These are phyloP conservation scores for Corythaeola cristata DNA, from an alignment of 2,113 vertebrate species.

Conservation along the genomic window DNA sequence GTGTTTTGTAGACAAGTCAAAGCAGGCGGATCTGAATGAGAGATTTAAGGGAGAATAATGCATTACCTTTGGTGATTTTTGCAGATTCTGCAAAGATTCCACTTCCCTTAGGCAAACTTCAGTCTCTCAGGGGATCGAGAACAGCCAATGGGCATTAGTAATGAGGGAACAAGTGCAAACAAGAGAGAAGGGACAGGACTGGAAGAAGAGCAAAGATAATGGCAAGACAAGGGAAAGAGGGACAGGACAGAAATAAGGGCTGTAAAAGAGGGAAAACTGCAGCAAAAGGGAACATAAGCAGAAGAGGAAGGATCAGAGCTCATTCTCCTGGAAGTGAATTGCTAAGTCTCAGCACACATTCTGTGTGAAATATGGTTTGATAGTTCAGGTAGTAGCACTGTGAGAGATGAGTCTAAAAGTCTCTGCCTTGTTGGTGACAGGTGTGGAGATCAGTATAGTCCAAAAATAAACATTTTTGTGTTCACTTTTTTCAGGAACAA, in stretches of 20 bases:
- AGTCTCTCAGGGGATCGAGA: background rate
- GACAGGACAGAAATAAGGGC: background rate
- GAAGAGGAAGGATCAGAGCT: background rate
- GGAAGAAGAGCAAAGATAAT: background rate
- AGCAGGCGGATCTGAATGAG: background rate
- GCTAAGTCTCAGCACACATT: background rate
- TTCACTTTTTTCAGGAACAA: background rate
- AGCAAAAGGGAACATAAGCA: background rate
- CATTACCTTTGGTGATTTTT: background rate
- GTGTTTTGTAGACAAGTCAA: background rate
- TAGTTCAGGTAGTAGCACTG: background rate
- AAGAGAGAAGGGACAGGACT: background rate
- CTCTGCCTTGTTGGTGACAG: background rate
- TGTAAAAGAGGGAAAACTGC: background rate
- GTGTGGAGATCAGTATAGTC: background rate
- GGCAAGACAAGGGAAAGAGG: background rate
- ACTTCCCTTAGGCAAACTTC: background rate
- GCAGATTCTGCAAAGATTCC: background rate
- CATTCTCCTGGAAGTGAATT: background rate
- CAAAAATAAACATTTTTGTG: background rate
- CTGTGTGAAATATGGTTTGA: background rate
- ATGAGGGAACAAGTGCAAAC: background rate
- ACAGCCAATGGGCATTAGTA: background rate
- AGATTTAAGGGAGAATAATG: background rate
- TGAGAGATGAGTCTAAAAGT: background rate